Evolutionary conservation across 2,113 vertebrate genomes (phyloP), one percentile per base, ranked within the genome.

Genomic region (Oryzias curvinotus): DNA sequence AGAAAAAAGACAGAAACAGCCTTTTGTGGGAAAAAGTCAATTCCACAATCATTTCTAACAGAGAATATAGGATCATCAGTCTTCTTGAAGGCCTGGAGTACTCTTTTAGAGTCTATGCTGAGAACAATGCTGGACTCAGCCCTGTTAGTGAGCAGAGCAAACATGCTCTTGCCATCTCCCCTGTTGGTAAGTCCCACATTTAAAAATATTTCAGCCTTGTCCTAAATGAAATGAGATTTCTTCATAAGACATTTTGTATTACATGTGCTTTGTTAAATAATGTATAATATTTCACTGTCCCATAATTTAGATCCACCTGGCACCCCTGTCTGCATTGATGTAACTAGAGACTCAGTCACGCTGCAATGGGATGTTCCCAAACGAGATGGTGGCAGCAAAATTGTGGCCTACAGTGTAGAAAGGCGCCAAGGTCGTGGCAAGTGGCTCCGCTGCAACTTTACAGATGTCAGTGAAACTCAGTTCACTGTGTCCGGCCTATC

Each of bases 1-100:
- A 98, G 87, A 99, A 97, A 91, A 99, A 99, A 87, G 97, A 99
- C 91, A 94, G 96, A 85, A 99, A 99, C 81, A 99, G 97, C 86
- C 95, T 99, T 30, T 82, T 99, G 70, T 99, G 97, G 97, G 95
- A 96, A 84, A 96, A 94, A 80, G 93, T 96, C 67, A 99, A 98
- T 77, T 92, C 91, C 61, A 92, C 87, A 68, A 84, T 93, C 68
- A 93, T 99, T 81, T 96, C 96, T 83, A 94, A 87, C 79, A 94
- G 90, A 92, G 97, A 99, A 86, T 97, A 97, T 51, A 95, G 97
- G 88, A 95, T 93, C 46, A 95, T 91, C 2, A 93, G 96, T 49
- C 91, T 99, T 15, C 84, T 96, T 50, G 97, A 99, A 71, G 97
- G 96, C 50, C 90, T 99, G 74, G 97, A 99, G 89, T 99, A 99